Evolutionary conservation across 2,888 invertebrate genomes (phyloP), one percentile per base, ranked within the genome.

Genomic region (Andrena camellia): DNA sequence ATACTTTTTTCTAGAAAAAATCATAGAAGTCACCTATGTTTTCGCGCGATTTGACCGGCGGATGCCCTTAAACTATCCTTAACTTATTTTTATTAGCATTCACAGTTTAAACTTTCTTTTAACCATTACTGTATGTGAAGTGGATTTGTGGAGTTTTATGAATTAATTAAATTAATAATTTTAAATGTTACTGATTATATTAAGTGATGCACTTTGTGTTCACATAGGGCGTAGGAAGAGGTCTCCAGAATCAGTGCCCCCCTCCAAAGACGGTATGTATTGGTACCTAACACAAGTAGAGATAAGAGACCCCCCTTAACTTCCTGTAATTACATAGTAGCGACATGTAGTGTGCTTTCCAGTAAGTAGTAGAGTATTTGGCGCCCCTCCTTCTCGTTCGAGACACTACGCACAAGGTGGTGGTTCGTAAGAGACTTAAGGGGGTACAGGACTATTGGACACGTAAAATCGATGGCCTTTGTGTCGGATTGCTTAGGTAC

Each of bases 171-270:
- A 42, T 42, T 17, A 42, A 4, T 5, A 42, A 42, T 5, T 42
- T 17, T 42, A 17, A 17, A 17, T 5, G 5, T 33, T 26, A 8
- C 17, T 5, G 31, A 31, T 23, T 31, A 52, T 17, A 6, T 26
- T 52, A 42, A 57, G 20, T n/a, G 10, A 52, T 26, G 48, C 20
- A 76, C 67, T 87, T 84, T 83, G 70, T 77, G 23, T 84, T 84
- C n/a, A 50, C 60, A n/a, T 78, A 94, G 94, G 94, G 66, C 93
- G 94, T 29, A 93, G 87, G 79, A 92, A 85, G 81, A 90, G 94
- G 87, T 90, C 93, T 31, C 88, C 88, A 2, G 90, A 90, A 23
- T 29, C 81, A 6, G 29, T 64, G 13, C 48, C 31, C 13, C 35
- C 23, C 4, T 52, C 75, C 7, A 17, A 64, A 2, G 81, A 82